Percentiles rank a stretch among this genome's conserved stretches.
Evolutionary conservation across 2,888 invertebrate species (phyloP).

Genomic region (Rhorus exstirpatorius): DNA sequence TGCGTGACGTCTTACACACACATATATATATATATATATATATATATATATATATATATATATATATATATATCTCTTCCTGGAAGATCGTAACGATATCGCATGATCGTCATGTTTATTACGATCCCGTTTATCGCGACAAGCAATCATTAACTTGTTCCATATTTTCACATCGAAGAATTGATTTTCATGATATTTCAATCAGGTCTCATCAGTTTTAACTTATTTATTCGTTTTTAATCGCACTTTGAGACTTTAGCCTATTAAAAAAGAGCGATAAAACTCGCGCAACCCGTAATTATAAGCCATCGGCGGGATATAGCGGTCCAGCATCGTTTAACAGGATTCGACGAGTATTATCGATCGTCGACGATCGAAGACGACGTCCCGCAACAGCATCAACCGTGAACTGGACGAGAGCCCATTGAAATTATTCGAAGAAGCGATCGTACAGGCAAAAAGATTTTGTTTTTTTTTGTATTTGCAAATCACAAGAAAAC

Average conservation of each 20-base stretch:
- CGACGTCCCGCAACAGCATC: slow-evolving; percentile 5
- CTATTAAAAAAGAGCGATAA: slow-evolving; percentile 51
- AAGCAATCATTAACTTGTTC: slow-evolving; percentile 42
- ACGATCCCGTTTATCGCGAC: slow-evolving; percentile 17
- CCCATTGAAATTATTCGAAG: not conserved
- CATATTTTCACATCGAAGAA: slow-evolving; percentile 16
- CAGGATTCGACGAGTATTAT: slow-evolving; percentile 18
- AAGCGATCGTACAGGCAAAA: not conserved
- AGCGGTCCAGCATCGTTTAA: slow-evolving; percentile 30
- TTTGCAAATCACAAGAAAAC: too few species aligned
- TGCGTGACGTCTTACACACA: not conserved
- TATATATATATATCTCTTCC: not conserved
- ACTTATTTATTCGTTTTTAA: slow-evolving; percentile 52
- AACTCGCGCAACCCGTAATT: slow-evolving; percentile 48
- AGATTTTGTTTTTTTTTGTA: too few species aligned
- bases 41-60: not conserved
- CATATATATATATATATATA: not conserved
- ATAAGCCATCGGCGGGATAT: slow-evolving; percentile 34
- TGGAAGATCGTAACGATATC: slow-evolving; percentile 19
- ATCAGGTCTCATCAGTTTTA: slow-evolving; percentile 46
- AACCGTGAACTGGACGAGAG: not conserved
- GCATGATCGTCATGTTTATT: slow-evolving; percentile 33
- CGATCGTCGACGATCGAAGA: not conserved
- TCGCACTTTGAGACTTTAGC: slow-evolving; percentile 5
- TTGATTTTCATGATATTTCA: slow-evolving; percentile 62